Conservation (phyloP, 2,113 vertebrate species). For the Ariopsis seemanni region DNA sequence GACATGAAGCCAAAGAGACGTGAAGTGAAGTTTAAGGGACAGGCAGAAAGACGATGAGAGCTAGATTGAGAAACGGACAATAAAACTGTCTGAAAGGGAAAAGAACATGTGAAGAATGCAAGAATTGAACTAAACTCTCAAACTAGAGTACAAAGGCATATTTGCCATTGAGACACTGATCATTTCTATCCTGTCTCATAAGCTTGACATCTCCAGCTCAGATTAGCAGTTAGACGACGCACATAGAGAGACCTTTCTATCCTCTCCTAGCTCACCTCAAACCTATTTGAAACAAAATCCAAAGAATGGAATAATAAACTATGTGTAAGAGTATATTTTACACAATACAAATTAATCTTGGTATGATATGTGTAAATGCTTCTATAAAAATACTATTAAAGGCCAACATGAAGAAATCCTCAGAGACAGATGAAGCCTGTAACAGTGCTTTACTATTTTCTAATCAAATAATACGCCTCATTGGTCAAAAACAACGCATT, state of each 20-base stretch:
- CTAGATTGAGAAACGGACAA: not conserved
- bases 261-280: not conserved
- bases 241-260: not conserved
- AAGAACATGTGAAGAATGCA: not conserved
- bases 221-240: slow-evolving; percentile 8
- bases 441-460: slow-evolving; percentile 19
- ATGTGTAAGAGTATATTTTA: not conserved
- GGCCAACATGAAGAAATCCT: not conserved
- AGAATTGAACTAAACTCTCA: slow-evolving; percentile 9
- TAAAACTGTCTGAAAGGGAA: not conserved
- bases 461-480: slow-evolving; percentile 60
- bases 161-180: not conserved
- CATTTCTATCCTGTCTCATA: not conserved
- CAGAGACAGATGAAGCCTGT: slow-evolving; percentile 8
- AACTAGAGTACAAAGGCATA: not conserved
- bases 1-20: not conserved
- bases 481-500: slow-evolving; percentile 75
- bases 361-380: not conserved
- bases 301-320: not conserved
- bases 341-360: not conserved
- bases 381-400: not conserved
- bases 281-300: not conserved
- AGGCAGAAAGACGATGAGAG: not conserved
- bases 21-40: slow-evolving; percentile 1
- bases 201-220: not conserved